These are phyloP conservation scores for Spodoptera exigua DNA, from an alignment of 2,888 invertebrate species.

Conservation along the genomic window DNA sequence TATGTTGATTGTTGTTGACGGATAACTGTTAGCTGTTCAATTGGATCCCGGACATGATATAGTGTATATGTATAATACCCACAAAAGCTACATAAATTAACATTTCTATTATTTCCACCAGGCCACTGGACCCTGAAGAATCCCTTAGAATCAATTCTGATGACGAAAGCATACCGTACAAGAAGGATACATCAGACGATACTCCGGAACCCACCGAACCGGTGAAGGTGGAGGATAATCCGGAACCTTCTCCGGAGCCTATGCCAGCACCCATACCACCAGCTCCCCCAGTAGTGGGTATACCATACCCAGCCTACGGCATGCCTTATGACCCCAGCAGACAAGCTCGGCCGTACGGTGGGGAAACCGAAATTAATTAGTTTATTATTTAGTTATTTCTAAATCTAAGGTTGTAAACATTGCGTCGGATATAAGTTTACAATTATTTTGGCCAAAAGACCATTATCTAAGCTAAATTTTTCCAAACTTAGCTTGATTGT, in stretches of 20 bases:
- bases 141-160: constrained; percentile 83
- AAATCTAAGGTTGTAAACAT: constrained; percentile 12
- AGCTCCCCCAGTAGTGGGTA: too few species aligned
- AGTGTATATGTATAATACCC: too few species aligned
- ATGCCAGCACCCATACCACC: too few species aligned
- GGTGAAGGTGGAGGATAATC: constrained; percentile 72
- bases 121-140: constrained; percentile 82
- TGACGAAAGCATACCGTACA: constrained; percentile 86
- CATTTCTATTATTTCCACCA: constrained; percentile 40
- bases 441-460: background rate
- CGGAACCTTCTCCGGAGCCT: constrained; percentile 58
- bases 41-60: too few species aligned
- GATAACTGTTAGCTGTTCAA: too few species aligned
- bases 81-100: too few species aligned
- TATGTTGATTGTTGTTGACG: too few species aligned
- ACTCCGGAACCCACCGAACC: constrained; percentile 80
- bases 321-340: constrained; percentile 56
- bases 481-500: constrained; percentile 8
- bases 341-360: constrained; percentile 72
- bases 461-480: background rate
- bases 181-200: constrained; percentile 81
- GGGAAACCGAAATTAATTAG: constrained; percentile 85
- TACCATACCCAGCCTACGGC: constrained; percentile 55
- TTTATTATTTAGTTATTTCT: constrained; percentile 1
- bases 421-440: constrained; percentile 9